These are phyloP conservation scores for Gobius niger DNA, from an alignment of 2,113 vertebrate species.

Conservation along the genomic window DNA sequence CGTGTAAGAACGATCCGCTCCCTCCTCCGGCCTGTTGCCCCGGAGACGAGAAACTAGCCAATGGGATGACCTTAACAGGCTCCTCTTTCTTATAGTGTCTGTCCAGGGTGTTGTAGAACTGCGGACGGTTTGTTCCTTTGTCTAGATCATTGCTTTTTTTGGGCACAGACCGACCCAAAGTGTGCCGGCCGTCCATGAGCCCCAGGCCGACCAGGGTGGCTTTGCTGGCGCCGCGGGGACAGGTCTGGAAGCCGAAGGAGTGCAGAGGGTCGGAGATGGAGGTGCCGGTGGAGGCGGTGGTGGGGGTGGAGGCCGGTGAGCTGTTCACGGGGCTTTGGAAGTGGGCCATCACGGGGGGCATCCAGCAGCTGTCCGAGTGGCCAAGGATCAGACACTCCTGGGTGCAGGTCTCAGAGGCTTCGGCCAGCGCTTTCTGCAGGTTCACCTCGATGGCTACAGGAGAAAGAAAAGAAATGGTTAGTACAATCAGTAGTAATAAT, in stretches of 20 bases:
- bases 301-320: constrained; percentile 68
- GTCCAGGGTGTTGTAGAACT: constrained; percentile 90
- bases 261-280: constrained; percentile 73
- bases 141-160: constrained; percentile 89
- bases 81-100: constrained; percentile 88
- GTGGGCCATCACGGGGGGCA: constrained; percentile 87
- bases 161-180: constrained; percentile 84
- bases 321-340: constrained; percentile 72
- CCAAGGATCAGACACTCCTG: constrained; percentile 96
- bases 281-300: constrained; percentile 65
- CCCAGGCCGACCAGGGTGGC: constrained; percentile 72
- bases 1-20: constrained; percentile 79
- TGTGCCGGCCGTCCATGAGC: constrained; percentile 81
- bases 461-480: constrained; percentile 27
- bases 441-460: constrained; percentile 90
- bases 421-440: constrained; percentile 90
- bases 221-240: constrained; percentile 77
- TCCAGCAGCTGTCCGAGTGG: constrained; percentile 98
- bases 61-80: constrained; percentile 87
- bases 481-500: constrained; percentile 13
- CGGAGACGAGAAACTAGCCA: constrained; percentile 84
- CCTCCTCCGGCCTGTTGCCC: constrained; percentile 71
- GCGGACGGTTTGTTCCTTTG: constrained; percentile 79
- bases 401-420: constrained; percentile 95
- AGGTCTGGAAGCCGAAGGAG: constrained; percentile 83